These are phyloP conservation scores for Atta cephalotes DNA, from an alignment of 1,140 invertebrate species.

Conservation along the genomic window DNA sequence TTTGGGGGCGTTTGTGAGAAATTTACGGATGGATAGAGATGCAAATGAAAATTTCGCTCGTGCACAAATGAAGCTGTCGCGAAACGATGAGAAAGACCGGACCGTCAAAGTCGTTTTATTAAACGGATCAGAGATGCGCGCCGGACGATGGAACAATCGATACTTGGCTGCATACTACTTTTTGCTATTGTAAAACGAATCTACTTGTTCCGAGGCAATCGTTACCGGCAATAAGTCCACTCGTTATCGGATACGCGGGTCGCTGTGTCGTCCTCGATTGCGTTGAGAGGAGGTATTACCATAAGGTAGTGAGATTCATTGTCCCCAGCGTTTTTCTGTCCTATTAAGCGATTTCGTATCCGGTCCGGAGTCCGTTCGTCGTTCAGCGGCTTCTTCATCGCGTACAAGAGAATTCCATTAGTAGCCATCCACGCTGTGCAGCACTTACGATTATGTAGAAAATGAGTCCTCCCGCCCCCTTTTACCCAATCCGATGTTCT, in stretches of 20 bases:
- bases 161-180: conserved; percentile 28
- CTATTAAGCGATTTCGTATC: conserved; percentile 54
- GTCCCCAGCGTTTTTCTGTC: conserved; percentile 60
- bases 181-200: conserved; percentile 37
- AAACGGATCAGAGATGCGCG: conserved; percentile 49
- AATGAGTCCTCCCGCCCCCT: not conserved
- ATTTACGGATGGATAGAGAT: not conserved
- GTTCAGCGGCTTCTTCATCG: conserved; percentile 44
- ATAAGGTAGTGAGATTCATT: conserved; percentile 61
- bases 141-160: conserved; percentile 37
- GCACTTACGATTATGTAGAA: conserved; percentile 59
- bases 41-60: conserved; percentile 23
- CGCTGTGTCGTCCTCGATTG: conserved; percentile 18
- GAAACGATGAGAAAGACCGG: not conserved
- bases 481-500: not conserved
- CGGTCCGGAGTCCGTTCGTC: conserved; percentile 11
- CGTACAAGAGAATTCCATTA: conserved; percentile 60
- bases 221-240: conserved; percentile 54
- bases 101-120: conserved; percentile 39
- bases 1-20: not conserved
- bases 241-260: conserved; percentile 41
- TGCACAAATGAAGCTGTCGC: not conserved
- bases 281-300: conserved; percentile 33
- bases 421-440: conserved; percentile 26
- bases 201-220: conserved; percentile 33